Conservation (phyloP, 2,888 invertebrate species). For the Drosophila borealis region DNA sequence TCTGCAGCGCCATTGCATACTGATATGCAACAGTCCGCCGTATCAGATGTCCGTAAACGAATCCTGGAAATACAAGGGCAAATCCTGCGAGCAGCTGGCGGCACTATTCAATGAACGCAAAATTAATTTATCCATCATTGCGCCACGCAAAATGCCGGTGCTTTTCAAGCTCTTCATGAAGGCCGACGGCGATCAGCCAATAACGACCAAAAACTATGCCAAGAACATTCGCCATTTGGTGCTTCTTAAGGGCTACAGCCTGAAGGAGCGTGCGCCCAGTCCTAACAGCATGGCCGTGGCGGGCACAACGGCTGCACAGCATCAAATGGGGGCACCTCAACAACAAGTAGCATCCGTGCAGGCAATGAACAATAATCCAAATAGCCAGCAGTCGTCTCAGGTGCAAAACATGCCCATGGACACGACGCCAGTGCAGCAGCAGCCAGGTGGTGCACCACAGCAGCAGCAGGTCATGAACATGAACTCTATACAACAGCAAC, state of each 20-base stretch:
- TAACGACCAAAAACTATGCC: conserved; percentile 95
- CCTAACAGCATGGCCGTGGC: conserved; percentile 82
- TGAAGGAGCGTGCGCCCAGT: conserved; percentile 90
- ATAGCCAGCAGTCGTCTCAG: conserved; percentile 51
- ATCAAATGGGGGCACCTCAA: conserved; percentile 70
- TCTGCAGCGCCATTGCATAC: conserved; percentile 85
- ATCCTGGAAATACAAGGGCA: conserved; percentile 89
- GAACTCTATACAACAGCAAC: conserved; percentile 60
- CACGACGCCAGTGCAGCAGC: conserved; percentile 61
- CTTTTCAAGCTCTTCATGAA: conserved; percentile 95
- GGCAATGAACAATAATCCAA: conserved; percentile 54
- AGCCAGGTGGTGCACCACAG: conserved; percentile 53
- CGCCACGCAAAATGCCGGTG: conserved; percentile 94
- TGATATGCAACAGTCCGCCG: conserved; percentile 96
- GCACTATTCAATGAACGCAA: conserved; percentile 91
- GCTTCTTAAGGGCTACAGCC: conserved; percentile 89
- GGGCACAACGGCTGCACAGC: conserved; percentile 39
- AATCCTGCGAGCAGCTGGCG: conserved; percentile 94
- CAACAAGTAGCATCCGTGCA: conserved; percentile 60
- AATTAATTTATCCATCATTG: conserved; percentile 94
- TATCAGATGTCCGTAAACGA: conserved; percentile 94
- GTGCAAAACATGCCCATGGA: conserved; percentile 64
- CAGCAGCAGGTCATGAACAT: conserved; percentile 80
- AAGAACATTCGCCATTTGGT: conserved; percentile 94
- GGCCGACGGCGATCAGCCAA: conserved; percentile 93